Percentiles rank a stretch among this genome's conserved stretches.
These are phyloP conservation scores for Cancer borealis DNA, from an alignment of 2,888 invertebrate genomes.

Conservation along the genomic window DNA sequence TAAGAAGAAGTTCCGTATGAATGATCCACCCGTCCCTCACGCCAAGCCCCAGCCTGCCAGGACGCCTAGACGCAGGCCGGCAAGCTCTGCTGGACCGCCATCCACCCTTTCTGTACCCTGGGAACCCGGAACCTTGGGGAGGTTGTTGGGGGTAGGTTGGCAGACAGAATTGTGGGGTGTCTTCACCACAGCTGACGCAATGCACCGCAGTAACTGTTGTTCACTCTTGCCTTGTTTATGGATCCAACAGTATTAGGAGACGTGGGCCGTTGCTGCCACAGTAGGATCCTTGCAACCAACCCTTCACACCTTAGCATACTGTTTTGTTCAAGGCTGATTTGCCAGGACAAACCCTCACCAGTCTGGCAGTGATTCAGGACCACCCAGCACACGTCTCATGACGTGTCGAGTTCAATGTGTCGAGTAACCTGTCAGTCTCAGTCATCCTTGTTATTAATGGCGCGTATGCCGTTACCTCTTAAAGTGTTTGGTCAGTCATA, in stretches of 20 bases:
- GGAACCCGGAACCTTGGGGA: neutral
- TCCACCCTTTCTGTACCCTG: neutral
- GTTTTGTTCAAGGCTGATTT: neutral
- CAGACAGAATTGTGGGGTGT: neutral
- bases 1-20: conserved; percentile 54
- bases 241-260: conserved; percentile 47
- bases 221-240: neutral
- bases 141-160: neutral
- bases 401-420: neutral
- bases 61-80: neutral
- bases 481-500: neutral
- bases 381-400: neutral
- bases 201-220: neutral
- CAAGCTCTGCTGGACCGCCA: neutral
- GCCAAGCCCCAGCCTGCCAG: neutral
- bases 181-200: neutral
- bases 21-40: neutral
- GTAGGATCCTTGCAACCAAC: neutral
- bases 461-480: neutral
- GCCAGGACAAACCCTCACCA: neutral
- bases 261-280: neutral
- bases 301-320: neutral
- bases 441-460: neutral
- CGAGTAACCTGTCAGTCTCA: neutral
- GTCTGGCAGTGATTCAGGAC: neutral